A percentile compares a stretch with the other conserved stretches of the same genome.
phyloP scores from a whole-genome alignment of 2,888 invertebrate genomes.

The Platynereis dumerilii region DNA sequence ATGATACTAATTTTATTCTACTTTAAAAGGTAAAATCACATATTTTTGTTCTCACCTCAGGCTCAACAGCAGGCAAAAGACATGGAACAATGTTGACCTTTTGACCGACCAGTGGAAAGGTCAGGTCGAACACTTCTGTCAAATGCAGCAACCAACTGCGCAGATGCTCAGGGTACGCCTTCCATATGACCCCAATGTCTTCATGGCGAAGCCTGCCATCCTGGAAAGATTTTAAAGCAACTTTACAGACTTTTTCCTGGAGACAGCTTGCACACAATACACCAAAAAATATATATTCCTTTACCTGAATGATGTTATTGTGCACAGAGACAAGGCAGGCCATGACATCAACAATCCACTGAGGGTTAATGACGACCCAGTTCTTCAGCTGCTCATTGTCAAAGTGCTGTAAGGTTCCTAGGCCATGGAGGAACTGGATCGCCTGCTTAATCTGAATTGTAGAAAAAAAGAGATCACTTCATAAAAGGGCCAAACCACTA shows the following conservation, averaged over 20 bases:
- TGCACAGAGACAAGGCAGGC: constrained; percentile 62
- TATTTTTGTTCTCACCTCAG: constrained; percentile 12
- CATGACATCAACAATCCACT: constrained; percentile 64
- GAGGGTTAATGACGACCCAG: constrained; percentile 59
- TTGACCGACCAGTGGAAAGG: constrained; percentile 47
- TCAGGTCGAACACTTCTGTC: constrained; percentile 62
- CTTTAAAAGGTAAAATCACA: too few species aligned
- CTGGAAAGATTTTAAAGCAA: too few species aligned
- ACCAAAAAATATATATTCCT: too few species aligned
- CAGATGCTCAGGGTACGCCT: constrained; percentile 48
- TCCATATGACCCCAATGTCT: constrained; percentile 54
- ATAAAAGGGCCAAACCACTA: background rate
- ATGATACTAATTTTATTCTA: too few species aligned
- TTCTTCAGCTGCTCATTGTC: constrained; percentile 54
- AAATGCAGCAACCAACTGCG: constrained; percentile 59
- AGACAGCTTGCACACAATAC: too few species aligned
- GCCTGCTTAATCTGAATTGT: constrained; percentile 51
- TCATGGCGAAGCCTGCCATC: constrained; percentile 52
- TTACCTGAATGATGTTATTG: constrained; percentile 53
- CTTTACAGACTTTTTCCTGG: too few species aligned
- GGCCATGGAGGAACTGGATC: constrained; percentile 58
- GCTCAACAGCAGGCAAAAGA: constrained; percentile 16
- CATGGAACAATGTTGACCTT: constrained; percentile 19
- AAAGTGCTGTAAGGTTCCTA: constrained; percentile 61
- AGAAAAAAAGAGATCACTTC: background rate